phyloP scores from a whole-genome alignment of 2,888 invertebrate genomes.

The Heliconius aoede region DNA sequence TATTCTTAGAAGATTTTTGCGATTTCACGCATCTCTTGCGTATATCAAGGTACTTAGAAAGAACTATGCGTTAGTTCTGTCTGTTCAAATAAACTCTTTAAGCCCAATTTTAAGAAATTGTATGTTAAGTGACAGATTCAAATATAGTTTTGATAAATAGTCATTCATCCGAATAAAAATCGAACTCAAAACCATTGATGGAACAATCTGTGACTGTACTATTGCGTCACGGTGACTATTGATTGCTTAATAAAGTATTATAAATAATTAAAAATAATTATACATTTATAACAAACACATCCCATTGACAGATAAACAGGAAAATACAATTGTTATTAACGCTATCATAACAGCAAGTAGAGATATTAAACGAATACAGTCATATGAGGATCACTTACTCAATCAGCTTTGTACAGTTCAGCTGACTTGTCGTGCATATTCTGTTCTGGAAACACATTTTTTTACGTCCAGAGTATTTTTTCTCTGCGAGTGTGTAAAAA shows the following conservation, averaged over 20 bases:
- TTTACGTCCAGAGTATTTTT: constrained; percentile 44
- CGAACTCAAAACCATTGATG: too few species aligned
- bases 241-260: neutral
- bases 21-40: too few species aligned
- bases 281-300: neutral
- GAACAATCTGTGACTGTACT: too few species aligned
- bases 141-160: too few species aligned
- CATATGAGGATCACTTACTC: constrained; percentile 33
- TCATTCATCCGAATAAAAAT: too few species aligned
- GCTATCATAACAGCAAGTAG: constrained; percentile 6
- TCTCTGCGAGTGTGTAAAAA: constrained; percentile 43
- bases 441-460: constrained; percentile 26
- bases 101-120: too few species aligned
- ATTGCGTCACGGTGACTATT: neutral
- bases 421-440: constrained; percentile 11
- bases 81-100: too few species aligned
- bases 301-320: neutral
- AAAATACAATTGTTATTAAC: constrained; percentile 6
- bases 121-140: too few species aligned
- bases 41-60: too few species aligned
- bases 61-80: too few species aligned
- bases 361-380: neutral
- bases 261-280: neutral
- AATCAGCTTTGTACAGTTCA: constrained; percentile 40
- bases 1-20: too few species aligned